These are phyloP conservation scores for Bos taurus DNA, from an alignment of 2,113 vertebrate genomes.

Conservation along the genomic window DNA sequence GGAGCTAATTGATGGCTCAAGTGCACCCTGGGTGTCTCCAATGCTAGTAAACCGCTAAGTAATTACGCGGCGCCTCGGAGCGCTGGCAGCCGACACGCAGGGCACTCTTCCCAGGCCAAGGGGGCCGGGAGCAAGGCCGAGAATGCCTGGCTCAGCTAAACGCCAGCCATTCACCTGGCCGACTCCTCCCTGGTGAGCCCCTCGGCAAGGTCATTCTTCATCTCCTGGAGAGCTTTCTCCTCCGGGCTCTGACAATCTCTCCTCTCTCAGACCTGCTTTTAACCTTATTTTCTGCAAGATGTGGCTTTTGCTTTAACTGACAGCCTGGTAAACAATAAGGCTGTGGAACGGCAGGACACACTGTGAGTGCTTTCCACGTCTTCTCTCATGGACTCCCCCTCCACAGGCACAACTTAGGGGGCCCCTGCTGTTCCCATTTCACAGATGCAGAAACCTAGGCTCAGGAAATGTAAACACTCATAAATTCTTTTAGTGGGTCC, in stretches of 20 bases:
- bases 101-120: conserved; percentile 54
- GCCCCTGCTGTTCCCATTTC: neutral
- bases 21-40: conserved; percentile 65
- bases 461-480: neutral
- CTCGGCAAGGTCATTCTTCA: conserved; percentile 58
- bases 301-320: neutral
- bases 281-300: conserved; percentile 56
- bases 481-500: neutral
- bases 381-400: neutral
- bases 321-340: neutral
- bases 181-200: neutral
- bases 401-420: neutral
- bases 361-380: neutral
- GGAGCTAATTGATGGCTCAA: conserved; percentile 74
- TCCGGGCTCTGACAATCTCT: neutral
- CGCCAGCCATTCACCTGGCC: conserved; percentile 26
- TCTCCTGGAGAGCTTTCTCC: conserved; percentile 32
- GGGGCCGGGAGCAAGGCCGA: conserved; percentile 5
- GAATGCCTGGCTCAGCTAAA: conserved; percentile 74
- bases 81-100: conserved; percentile 48
- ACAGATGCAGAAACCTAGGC: neutral
- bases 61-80: conserved; percentile 62
- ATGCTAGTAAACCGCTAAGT: conserved; percentile 68
- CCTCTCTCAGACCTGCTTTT: conserved; percentile 6
- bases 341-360: neutral